These are phyloP conservation scores for Spea bombifrons DNA, from an alignment of 2,113 vertebrate species.

Conservation along the genomic window DNA sequence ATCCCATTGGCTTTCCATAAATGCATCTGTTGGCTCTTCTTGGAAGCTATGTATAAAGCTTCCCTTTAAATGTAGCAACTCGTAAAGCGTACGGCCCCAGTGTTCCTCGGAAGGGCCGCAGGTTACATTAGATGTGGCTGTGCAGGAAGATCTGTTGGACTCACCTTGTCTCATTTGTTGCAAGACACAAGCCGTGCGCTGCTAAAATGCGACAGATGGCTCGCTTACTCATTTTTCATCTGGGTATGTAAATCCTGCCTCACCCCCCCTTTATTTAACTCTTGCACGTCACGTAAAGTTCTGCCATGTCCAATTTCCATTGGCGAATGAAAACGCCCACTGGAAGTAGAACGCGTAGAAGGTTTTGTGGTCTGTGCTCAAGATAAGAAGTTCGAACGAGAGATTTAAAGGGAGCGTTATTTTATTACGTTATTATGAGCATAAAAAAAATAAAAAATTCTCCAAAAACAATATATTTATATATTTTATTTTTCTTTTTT, in stretches of 20 bases:
- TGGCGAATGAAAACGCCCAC: neutral
- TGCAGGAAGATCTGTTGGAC: neutral
- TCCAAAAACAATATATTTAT: no score
- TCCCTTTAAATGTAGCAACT: no score
- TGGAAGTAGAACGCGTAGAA: no score
- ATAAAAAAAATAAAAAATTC: no score
- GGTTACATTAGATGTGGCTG: neutral
- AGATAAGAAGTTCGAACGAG: no score
- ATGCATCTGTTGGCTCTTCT: no score
- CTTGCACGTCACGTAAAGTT: neutral
- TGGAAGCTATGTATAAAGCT: no score
- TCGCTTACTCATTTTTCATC: neutral
- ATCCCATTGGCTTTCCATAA: no score
- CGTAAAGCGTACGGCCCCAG: neutral
- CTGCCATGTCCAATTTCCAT: neutral
- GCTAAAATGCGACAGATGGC: conserved; percentile 5
- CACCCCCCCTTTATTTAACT: conserved; percentile 1
- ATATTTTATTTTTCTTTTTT: no score
- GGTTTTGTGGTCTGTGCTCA: no score
- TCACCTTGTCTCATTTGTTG: conserved; percentile 5
- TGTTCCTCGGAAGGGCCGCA: neutral
- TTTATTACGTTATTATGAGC: no score
- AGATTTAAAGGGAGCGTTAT: no score
- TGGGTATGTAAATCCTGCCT: neutral
- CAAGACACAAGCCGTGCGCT: neutral